A percentile compares a stretch with the other conserved stretches of the same genome.
phyloP scores from a whole-genome alignment of 2,888 invertebrate genomes.

The Polia nebulosa region DNA sequence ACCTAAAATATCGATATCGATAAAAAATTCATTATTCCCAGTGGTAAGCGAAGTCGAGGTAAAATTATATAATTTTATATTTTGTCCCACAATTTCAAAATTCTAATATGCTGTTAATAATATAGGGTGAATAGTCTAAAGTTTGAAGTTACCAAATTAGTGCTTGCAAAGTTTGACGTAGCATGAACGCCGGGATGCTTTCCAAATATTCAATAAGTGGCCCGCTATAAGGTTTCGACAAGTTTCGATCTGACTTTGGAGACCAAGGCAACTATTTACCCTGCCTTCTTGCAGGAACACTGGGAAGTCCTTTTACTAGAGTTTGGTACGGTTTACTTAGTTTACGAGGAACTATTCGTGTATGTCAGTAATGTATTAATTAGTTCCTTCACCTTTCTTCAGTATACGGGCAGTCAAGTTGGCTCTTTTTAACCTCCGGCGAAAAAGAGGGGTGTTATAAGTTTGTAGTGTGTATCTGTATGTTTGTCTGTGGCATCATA shows the following conservation, averaged over 20 bases:
- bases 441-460: no score
- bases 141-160: constrained; percentile 52
- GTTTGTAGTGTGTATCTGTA: no score
- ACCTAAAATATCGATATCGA: no score
- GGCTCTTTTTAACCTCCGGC: no score
- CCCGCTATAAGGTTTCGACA: constrained; percentile 1
- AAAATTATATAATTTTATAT: no score
- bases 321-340: background rate
- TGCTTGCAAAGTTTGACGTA: constrained; percentile 34
- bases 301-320: background rate
- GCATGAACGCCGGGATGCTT: constrained; percentile 20
- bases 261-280: constrained; percentile 32
- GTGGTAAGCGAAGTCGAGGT: no score
- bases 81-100: background rate
- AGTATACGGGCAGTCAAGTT: no score
- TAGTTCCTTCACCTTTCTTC: background rate
- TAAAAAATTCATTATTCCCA: no score
- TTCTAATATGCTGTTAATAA: background rate
- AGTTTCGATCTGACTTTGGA: constrained; percentile 32
- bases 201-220: constrained; percentile 53
- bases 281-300: constrained; percentile 1
- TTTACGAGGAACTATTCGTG: constrained; percentile 1
- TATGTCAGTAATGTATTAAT: background rate
- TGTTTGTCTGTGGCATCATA: no score
- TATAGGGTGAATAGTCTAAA: constrained; percentile 30